Evolutionary conservation across 2,797 vertebrate genomes (phyloP).

Genomic region (Darevskia mixta): DNA sequence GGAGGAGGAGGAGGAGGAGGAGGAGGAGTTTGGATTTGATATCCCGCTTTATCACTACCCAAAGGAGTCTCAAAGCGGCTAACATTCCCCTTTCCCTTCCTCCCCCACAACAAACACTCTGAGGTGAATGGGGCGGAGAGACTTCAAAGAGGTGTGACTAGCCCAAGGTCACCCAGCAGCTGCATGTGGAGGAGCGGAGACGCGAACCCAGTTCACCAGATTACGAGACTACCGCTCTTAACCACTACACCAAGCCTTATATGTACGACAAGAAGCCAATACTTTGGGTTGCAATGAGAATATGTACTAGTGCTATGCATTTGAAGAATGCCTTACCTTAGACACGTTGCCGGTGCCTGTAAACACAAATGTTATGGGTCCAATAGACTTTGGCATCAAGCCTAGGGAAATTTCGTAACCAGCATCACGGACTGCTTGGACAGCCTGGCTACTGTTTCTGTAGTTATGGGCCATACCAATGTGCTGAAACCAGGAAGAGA

Average conservation of each 20-base stretch:
- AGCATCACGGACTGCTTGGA: constrained; percentile 96
- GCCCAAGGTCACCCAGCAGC: too few relatives aligned
- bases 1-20: too few relatives aligned
- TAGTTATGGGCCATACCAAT: constrained; percentile 99
- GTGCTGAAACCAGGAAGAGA: constrained; percentile 84
- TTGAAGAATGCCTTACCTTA: constrained; percentile 82
- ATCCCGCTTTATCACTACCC: too few relatives aligned
- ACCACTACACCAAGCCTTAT: background rate
- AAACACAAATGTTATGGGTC: constrained; percentile 96
- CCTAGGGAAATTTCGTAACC: constrained; percentile 97
- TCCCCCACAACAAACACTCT: too few relatives aligned
- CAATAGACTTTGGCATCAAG: constrained; percentile 95
- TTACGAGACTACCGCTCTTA: too few relatives aligned
- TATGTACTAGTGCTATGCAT: background rate
- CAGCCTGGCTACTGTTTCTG: constrained; percentile 94
- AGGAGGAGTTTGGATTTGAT: too few relatives aligned
- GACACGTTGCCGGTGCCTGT: constrained; percentile 98
- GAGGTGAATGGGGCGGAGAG: too few relatives aligned
- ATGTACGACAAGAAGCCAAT: background rate
- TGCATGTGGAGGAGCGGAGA: too few relatives aligned
- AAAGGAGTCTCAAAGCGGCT: too few relatives aligned
- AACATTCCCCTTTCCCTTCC: too few relatives aligned
- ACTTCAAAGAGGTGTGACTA: too few relatives aligned
- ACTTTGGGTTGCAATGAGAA: background rate
- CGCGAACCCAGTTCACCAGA: too few relatives aligned